phyloP scores from a whole-genome alignment of 2,888 invertebrate species.

The Latrodectus hesperus region DNA sequence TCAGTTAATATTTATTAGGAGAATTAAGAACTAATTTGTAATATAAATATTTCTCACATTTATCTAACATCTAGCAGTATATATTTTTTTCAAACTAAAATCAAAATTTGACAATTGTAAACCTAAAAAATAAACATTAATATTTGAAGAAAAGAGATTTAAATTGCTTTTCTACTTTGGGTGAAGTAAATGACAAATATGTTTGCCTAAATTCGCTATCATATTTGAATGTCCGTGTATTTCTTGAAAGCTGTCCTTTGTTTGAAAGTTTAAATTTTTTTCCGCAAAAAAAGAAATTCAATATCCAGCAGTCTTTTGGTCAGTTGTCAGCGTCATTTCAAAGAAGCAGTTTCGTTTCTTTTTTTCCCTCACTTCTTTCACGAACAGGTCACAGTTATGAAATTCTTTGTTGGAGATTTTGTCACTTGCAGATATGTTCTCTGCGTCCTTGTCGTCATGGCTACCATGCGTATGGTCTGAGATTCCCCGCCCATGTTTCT shows the following conservation, averaged over 20 bases:
- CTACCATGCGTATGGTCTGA: constrained; percentile 7
- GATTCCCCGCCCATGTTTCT: not conserved
- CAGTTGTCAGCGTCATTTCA: constrained; percentile 39
- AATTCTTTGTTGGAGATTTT: constrained; percentile 45
- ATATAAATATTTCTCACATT: too few species aligned
- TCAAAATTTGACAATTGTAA: too few species aligned
- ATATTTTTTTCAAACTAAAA: too few species aligned
- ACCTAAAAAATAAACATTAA: too few species aligned
- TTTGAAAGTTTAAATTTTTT: not conserved
- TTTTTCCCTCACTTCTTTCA: constrained; percentile 13
- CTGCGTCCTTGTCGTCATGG: constrained; percentile 34
- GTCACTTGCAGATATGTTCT: constrained; percentile 45
- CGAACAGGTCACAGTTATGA: constrained; percentile 55
- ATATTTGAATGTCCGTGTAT: not conserved
- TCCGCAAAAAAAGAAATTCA: constrained; percentile 22
- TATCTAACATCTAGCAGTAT: too few species aligned
- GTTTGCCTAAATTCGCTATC: not conserved
- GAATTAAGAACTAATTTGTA: too few species aligned
- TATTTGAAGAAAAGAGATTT: too few species aligned
- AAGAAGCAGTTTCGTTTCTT: not conserved
- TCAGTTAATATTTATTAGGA: too few species aligned
- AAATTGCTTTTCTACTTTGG: too few species aligned
- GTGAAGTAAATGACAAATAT: not conserved
- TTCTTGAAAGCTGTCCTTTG: not conserved
- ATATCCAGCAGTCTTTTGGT: constrained; percentile 41